Evolutionary conservation across 2,797 vertebrate genomes (phyloP), one percentile per base, ranked within the genome.

Genomic region (Lutjanus campechanus): DNA sequence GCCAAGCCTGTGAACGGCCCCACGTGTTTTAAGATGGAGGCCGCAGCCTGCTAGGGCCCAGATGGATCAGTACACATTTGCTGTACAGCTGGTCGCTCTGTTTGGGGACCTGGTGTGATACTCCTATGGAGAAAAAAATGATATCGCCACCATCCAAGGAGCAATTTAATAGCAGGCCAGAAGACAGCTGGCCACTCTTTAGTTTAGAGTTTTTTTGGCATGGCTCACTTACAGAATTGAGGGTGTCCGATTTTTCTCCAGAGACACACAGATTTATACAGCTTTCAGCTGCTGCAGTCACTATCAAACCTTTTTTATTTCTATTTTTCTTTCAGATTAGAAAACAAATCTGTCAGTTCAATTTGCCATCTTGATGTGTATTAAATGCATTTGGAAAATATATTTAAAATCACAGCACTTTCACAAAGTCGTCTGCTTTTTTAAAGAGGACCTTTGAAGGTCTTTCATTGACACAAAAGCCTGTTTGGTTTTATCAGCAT

Each of bases 11-110:
- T 95, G 95, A 96, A 96, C 93, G 89, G 92, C 96, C 96, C 95
- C 92, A 94, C 94, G 95, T 96, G 96, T 96, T 96, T 96, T 96
- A 96, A 96, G 96, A 97, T 96, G 96, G 96, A 95, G 96, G 94
- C 96, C 76, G 93, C 93, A 96, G 97, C 96, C 96, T 96, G 95
- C 95, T 94, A 96, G 96, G 96, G 96, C 97, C 96, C 96, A 95
- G 96, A 97, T 96, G 96, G 97, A 97, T 96, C 96, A 95, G 96
- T 95, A 85, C 96, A 97, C 96, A 97, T 96, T 97, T 96, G 96
- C 97, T 96, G 96, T 97, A 96, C 97, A 97, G 97, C 97, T 98
- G 97, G 97, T 96, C 93, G 95, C 97, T 97, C 97, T 97, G 96
- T 97, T 95, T 97, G 96, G 97, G 96, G 97, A 97, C 97, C 96